phyloP scores from a whole-genome alignment of 2,113 vertebrate genomes.

The Antigone vipio region DNA sequence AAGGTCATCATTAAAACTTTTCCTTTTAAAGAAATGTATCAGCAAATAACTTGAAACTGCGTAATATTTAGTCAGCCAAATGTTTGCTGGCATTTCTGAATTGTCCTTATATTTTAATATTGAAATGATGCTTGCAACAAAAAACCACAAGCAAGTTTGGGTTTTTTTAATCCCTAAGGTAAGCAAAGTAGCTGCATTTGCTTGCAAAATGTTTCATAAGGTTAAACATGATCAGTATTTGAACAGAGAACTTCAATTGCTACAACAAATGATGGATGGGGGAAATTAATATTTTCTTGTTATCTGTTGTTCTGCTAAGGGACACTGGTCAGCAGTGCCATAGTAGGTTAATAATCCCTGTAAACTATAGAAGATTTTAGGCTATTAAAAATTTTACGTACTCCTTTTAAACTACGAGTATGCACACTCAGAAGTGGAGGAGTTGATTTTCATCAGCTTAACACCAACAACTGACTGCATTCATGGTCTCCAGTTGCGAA shows the following conservation, averaged over 20 bases:
- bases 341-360: not conserved
- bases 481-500: not conserved
- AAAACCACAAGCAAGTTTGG: not conserved
- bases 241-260: not conserved
- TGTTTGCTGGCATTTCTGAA: not conserved
- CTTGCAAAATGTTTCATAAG: not conserved
- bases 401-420: not conserved
- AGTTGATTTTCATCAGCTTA: not conserved
- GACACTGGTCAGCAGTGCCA: accelerated
- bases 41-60: not conserved
- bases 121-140: not conserved
- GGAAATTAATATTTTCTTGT: not conserved
- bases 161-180: not conserved
- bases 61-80: not conserved
- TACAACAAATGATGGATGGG: not conserved
- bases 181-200: not conserved
- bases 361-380: not conserved
- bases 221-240: not conserved
- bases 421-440: not conserved
- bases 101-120: not conserved
- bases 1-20: not conserved
- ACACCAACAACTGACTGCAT: not conserved
- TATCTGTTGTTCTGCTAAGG: not conserved
- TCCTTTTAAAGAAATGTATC: not conserved
- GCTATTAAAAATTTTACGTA: not conserved